Base-by-base conservation (phyloP, 2,797 vertebrate genomes). In the Varecia variegata region DNA sequence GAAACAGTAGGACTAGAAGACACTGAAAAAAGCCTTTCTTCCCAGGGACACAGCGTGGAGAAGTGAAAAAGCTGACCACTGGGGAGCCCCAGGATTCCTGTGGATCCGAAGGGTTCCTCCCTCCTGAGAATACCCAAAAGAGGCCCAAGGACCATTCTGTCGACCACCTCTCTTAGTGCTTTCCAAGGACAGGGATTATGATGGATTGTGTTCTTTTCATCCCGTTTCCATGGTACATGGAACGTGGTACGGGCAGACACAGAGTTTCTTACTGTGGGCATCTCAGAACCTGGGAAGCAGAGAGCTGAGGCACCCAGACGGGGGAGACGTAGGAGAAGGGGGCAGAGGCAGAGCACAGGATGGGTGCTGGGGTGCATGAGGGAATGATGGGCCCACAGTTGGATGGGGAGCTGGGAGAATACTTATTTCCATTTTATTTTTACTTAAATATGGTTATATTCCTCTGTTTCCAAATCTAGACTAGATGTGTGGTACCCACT, bases 391-490 rank as follows among this genome's bases (percentile, higher is more conserved):
- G 20, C 10, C n/a, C 35, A 8, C 17, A 60, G 4, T 17, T 58
- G 45, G 32, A 20, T 71, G 3, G 21, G 17, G 40, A 58, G 2
- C 68, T 58, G 10, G 2, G 5, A 30, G 40, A 76, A 76, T 58
- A 40, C 38, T 67, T 71, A 10, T 47, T 90, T 80, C 47, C 10
- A 47, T 70, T 88, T 84, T 32, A 20, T 60, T 82, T 79, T 91
- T 86, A 8, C 30, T 56, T 30, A 18, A 14, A 0, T 38, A 30
- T 7, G 1, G 3, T 56, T 94, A 6, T 71, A 27, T 56, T n/a
- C 30, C 35, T 83, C 32, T 25, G 7, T 90, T 71, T 77, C 58
- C 50, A 80, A 54, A 62, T 92, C 25, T 80, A 35, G 6, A 58
- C 5, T 38, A 43, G 4, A 70, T 60, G 11, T 45, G 6, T 70